Percentiles rank a stretch among this genome's conserved stretches.
Conservation (phyloP, 2,113 vertebrate species). For the Dromaius novaehollandiae region DNA sequence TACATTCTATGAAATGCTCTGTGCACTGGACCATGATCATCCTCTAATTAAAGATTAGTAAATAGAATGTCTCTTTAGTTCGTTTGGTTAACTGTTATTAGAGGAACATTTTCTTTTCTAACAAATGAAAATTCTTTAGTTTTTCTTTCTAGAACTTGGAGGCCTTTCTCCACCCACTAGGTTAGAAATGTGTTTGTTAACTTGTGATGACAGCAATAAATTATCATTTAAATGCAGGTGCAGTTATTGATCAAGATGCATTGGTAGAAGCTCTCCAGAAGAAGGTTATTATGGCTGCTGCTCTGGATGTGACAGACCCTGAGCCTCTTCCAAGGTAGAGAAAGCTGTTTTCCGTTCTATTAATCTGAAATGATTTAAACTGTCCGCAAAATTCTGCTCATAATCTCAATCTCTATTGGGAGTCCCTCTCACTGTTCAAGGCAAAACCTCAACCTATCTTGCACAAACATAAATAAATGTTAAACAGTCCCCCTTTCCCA, state of each 20-base stretch:
- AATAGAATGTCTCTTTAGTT: neutral
- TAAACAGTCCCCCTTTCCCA: neutral
- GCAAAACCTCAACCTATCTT: neutral
- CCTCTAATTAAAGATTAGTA: neutral
- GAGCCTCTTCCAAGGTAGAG: conserved; percentile 85
- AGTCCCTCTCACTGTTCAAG: neutral
- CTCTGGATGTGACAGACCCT: conserved; percentile 81
- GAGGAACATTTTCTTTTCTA: neutral
- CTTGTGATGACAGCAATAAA: neutral
- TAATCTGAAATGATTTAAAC: neutral
- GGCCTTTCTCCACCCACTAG: neutral
- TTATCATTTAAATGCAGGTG: conserved; percentile 66
- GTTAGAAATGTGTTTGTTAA: neutral
- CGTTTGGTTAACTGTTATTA: neutral
- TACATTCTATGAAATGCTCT: neutral
- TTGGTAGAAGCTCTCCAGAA: conserved; percentile 79
- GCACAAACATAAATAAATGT: neutral
- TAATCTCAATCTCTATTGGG: neutral
- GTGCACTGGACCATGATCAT: neutral
- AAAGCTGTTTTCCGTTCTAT: neutral
- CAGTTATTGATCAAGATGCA: conserved; percentile 84
- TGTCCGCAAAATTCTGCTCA: neutral
- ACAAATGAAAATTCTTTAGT: neutral
- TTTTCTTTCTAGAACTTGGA: neutral
- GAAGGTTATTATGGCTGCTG: conserved; percentile 77